These are phyloP conservation scores for Diploptera punctata DNA, from an alignment of 2,888 invertebrate species.

Conservation along the genomic window DNA sequence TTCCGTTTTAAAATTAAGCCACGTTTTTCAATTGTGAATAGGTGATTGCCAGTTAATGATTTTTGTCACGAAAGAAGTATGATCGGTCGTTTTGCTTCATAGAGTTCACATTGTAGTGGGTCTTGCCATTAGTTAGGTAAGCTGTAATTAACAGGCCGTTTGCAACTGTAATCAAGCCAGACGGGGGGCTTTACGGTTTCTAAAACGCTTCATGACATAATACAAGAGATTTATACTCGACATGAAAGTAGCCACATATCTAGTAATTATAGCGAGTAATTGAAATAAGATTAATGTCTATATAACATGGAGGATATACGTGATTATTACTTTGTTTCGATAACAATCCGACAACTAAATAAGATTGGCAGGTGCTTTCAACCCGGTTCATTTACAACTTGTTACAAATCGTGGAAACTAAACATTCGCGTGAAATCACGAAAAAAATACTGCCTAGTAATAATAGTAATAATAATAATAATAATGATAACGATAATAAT, in stretches of 20 bases:
- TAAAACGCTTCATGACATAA: neutral
- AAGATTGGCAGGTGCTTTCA: neutral
- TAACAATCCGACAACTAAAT: neutral
- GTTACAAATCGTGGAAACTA: too few relatives aligned
- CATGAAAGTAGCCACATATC: neutral
- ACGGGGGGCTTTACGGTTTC: neutral
- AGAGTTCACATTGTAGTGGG: neutral
- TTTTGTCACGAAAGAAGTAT: neutral
- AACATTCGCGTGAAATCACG: too few relatives aligned
- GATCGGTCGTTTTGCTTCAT: neutral
- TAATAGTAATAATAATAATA: too few relatives aligned
- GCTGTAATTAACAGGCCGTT: neutral
- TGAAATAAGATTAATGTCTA: conserved; percentile 17
- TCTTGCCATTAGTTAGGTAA: neutral
- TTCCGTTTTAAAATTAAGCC: too few relatives aligned
- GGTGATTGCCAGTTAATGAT: neutral
- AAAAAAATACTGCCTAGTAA: too few relatives aligned
- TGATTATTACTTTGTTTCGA: too few relatives aligned
- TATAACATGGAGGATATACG: conserved; percentile 3
- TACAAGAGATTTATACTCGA: neutral
- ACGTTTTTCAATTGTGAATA: too few relatives aligned
- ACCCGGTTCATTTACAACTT: too few relatives aligned
- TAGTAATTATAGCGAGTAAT: neutral
- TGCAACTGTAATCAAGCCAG: neutral
- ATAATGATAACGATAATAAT: too few relatives aligned